These are phyloP conservation scores for Arothron firmamentum DNA, from an alignment of 2,113 vertebrate species.

Conservation along the genomic window DNA sequence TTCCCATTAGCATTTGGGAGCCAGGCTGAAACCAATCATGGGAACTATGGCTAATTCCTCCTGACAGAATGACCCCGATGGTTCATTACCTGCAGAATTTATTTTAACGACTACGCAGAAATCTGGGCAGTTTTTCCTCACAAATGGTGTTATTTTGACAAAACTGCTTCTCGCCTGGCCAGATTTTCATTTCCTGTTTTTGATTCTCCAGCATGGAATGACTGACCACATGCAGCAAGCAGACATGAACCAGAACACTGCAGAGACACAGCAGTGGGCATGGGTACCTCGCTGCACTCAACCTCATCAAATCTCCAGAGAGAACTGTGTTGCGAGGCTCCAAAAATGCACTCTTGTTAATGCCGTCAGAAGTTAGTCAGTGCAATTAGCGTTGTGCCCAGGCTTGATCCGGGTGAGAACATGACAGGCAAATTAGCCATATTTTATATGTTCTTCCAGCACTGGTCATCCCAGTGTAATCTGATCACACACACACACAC, in stretches of 20 bases:
- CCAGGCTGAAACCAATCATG: conserved; percentile 46
- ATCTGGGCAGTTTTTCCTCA: conserved; percentile 36
- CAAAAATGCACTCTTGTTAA: conserved; percentile 18
- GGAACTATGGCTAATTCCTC: conserved; percentile 34
- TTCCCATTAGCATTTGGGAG: conserved; percentile 44
- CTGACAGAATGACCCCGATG: conserved; percentile 46
- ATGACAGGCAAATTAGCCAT: conserved; percentile 39
- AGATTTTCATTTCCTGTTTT: conserved; percentile 1
- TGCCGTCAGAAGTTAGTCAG: conserved; percentile 20
- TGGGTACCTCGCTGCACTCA: too few relatives aligned
- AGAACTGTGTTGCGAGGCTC: conserved; percentile 8
- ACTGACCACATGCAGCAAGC: background rate
- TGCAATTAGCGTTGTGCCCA: conserved; percentile 43
- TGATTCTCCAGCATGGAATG: background rate
- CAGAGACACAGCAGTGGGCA: too few relatives aligned
- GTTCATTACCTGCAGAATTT: conserved; percentile 19
- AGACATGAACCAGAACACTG: background rate
- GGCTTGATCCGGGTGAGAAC: conserved; percentile 32
- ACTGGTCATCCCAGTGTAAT: conserved; percentile 40
- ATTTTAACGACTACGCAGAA: conserved; percentile 29
- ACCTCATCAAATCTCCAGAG: background rate
- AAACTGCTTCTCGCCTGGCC: conserved; percentile 5
- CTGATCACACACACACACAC: conserved; percentile 15
- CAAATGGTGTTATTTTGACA: conserved; percentile 30
- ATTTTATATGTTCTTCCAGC: conserved; percentile 25